Evolutionary conservation across 2,888 invertebrate genomes (phyloP).

Genomic region (Cremastobaeus sp.): DNA sequence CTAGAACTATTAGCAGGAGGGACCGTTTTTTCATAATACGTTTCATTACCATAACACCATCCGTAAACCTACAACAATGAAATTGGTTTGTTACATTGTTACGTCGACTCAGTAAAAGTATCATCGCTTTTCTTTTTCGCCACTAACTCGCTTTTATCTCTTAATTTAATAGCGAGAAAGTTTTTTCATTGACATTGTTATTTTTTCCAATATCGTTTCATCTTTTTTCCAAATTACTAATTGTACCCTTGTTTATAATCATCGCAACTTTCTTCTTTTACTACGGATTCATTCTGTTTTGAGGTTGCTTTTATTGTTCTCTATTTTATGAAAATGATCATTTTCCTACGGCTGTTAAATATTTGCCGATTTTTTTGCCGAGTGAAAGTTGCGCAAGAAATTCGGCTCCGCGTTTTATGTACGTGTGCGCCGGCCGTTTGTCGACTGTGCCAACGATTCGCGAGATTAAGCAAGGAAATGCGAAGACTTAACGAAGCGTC

Average conservation of each 20-base stretch:
- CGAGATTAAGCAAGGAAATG: conserved; percentile 62
- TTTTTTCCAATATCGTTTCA: conserved; percentile 11
- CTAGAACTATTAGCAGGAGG: neutral
- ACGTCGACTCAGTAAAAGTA: conserved; percentile 28
- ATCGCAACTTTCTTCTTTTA: conserved; percentile 54
- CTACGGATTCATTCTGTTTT: conserved; percentile 54
- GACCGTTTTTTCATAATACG: conserved; percentile 14
- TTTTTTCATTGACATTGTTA: conserved; percentile 48
- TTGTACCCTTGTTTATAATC: conserved; percentile 13
- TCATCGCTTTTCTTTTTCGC: conserved; percentile 5
- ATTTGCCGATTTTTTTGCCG: conserved; percentile 48
- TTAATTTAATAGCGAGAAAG: conserved; percentile 45
- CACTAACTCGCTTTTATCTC: conserved; percentile 17
- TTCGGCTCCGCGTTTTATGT: conserved; percentile 54
- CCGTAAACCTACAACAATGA: conserved; percentile 3
- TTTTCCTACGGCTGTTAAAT: conserved; percentile 53
- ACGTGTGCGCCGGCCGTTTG: conserved; percentile 33
- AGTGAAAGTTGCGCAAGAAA: conserved; percentile 59
- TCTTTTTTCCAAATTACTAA: conserved; percentile 33
- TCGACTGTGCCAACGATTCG: conserved; percentile 57
- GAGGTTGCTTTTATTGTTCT: conserved; percentile 60
- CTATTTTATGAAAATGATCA: conserved; percentile 58
- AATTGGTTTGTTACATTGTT: neutral
- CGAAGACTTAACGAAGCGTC: conserved; percentile 61
- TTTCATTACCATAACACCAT: conserved; percentile 1